Evolutionary conservation across 2,888 invertebrate genomes (phyloP).

Genomic region (Hyposoter didymator): DNA sequence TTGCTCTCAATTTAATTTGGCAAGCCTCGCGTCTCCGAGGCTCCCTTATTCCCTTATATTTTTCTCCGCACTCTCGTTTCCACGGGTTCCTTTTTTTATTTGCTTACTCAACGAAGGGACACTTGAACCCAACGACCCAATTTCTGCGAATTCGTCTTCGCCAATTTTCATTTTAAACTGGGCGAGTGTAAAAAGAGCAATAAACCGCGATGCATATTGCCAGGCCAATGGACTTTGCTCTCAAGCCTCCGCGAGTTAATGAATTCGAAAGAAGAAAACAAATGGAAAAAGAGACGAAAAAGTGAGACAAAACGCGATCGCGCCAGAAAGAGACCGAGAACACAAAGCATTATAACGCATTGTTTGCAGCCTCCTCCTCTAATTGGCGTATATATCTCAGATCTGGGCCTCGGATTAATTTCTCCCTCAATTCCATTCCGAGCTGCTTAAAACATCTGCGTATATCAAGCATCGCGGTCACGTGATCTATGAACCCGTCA

Average conservation of each 20-base stretch:
- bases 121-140: slow-evolving; percentile 58
- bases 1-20: slow-evolving; percentile 42
- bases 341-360: slow-evolving; percentile 18
- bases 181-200: slow-evolving; percentile 20
- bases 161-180: slow-evolving; percentile 32
- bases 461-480: neutral
- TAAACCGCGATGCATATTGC: slow-evolving; percentile 29
- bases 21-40: neutral
- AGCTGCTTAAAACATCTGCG: slow-evolving; percentile 37
- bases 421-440: slow-evolving; percentile 21
- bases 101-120: neutral
- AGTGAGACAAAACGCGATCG: neutral
- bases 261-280: neutral
- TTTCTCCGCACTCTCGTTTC: neutral
- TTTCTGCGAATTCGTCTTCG: slow-evolving; percentile 26
- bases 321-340: neutral
- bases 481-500: slow-evolving; percentile 15
- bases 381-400: slow-evolving; percentile 48
- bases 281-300: neutral
- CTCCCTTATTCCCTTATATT: neutral
- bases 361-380: slow-evolving; percentile 19
- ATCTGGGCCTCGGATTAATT: slow-evolving; percentile 49
- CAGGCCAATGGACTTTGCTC: slow-evolving; percentile 52
- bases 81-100: slow-evolving; percentile 7
- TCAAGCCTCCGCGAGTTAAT: neutral